These are phyloP conservation scores for Meloe dianella DNA, from an alignment of 2,888 invertebrate species.

Conservation along the genomic window DNA sequence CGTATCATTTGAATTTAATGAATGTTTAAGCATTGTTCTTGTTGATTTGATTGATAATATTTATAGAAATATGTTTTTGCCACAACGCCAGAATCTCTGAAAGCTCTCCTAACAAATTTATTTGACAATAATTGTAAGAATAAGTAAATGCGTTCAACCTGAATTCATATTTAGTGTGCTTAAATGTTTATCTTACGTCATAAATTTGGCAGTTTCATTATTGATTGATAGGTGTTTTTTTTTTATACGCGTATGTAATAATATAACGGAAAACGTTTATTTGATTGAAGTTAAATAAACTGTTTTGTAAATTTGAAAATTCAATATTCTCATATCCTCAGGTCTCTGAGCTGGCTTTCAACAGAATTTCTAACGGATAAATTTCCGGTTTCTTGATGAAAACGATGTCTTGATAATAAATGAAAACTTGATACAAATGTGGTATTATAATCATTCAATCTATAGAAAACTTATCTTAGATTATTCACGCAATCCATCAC, in stretches of 20 bases:
- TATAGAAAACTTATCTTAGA: conserved; percentile 9
- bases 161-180: neutral
- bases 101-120: too few relatives aligned
- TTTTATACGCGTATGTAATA: too few relatives aligned
- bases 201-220: neutral
- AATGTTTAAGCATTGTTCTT: neutral
- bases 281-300: neutral
- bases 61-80: too few relatives aligned
- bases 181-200: neutral
- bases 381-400: neutral
- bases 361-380: neutral
- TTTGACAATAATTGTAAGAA: too few relatives aligned
- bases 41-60: too few relatives aligned
- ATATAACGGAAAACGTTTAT: too few relatives aligned
- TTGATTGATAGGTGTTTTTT: neutral
- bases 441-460: neutral
- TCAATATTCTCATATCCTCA: neutral
- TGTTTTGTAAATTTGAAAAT: neutral
- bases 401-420: neutral
- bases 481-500: conserved; percentile 31
- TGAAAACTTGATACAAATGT: neutral
- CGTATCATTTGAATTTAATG: neutral
- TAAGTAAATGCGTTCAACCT: neutral
- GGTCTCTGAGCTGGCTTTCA: neutral
- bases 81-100: too few relatives aligned